Conservation (phyloP, 2,888 invertebrate species). For the Osmoderma eremita region DNA sequence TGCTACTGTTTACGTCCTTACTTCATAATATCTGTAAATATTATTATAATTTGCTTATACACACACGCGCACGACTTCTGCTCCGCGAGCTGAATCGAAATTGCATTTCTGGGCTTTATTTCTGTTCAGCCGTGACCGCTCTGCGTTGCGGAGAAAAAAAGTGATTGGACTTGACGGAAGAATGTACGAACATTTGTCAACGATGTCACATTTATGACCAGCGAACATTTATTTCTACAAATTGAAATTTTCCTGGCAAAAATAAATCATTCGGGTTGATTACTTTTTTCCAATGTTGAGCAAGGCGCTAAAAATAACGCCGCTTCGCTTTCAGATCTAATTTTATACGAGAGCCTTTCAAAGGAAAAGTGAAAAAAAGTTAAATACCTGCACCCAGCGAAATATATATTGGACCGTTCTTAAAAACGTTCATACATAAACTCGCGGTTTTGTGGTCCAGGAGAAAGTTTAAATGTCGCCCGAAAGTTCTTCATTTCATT, state of each 20-base stretch:
- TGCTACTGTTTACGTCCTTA: no score
- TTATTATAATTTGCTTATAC: no score
- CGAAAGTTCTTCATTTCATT: not conserved
- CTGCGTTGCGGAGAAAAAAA: slow-evolving; percentile 1
- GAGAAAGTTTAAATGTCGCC: slow-evolving; percentile 5
- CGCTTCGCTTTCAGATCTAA: slow-evolving; percentile 7
- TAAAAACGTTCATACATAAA: slow-evolving; percentile 1
- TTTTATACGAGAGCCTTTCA: slow-evolving; percentile 14
- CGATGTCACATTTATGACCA: slow-evolving; percentile 23
- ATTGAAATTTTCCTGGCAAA: slow-evolving; percentile 29
- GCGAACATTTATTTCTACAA: slow-evolving; percentile 34
- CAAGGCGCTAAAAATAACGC: slow-evolving; percentile 29
- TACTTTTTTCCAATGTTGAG: slow-evolving; percentile 22
- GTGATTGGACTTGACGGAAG: slow-evolving; percentile 25
- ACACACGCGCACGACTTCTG: no score
- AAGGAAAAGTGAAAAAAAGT: slow-evolving; percentile 1
- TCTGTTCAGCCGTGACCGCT: not conserved
- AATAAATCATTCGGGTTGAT: slow-evolving; percentile 32
- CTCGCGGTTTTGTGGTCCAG: not conserved
- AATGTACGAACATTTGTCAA: slow-evolving; percentile 30
- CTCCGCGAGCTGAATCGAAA: not conserved
- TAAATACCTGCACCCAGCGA: slow-evolving; percentile 9
- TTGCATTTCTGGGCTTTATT: slow-evolving; percentile 9
- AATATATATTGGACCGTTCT: slow-evolving; percentile 19
- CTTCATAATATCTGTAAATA: no score